Evolutionary conservation across 2,113 vertebrate species (phyloP), one percentile per base, ranked within the genome.

Genomic region (Microcebus ravelobensis): DNA sequence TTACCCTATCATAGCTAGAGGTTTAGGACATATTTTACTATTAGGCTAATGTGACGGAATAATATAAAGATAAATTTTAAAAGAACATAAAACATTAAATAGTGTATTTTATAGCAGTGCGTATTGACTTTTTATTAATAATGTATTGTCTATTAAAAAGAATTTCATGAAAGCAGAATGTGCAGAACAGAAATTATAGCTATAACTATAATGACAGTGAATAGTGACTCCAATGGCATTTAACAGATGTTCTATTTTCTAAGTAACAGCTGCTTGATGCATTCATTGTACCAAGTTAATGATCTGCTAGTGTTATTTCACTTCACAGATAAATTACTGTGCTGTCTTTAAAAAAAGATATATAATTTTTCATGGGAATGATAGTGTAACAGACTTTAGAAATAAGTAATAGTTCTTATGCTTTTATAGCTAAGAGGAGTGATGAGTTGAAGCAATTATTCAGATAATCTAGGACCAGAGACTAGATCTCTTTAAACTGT

Each of bases 201-300:
- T 89, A 97, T 97, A 96, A 87, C 39, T 90, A 90, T 89, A 97
- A 91, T 97, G 97, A 97, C 95, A 97, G 91, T 96, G 97, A 98
- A 96, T 29, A 97, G 91, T 82, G 94, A 59, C 73, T 97, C 70
- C 80, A 92, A 88, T 11, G 92, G 96, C 97, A 93, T 81, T 98
- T 87, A 67, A 83, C 84, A 55, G 93, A 97, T 91, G 93, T 95
- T 95, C 95, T 68, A 88, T 77, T 97, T 98, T 98, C 96, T 90
- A 95, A 95, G 94, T 97, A 98, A 93, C 92, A 98, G 84, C 59
- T 97, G 87, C 63, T 97, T 68, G 18, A 74, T 95, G 95, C 67
- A 96, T 96, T 73, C 96, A 93, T 84, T 95, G 96, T 97, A 97
- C 13, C 94, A 97, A 98, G 98, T 96, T 97, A 96, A 98, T 94